Conservation (phyloP, 1,140 invertebrate genomes). For the Popillia japonica region DNA sequence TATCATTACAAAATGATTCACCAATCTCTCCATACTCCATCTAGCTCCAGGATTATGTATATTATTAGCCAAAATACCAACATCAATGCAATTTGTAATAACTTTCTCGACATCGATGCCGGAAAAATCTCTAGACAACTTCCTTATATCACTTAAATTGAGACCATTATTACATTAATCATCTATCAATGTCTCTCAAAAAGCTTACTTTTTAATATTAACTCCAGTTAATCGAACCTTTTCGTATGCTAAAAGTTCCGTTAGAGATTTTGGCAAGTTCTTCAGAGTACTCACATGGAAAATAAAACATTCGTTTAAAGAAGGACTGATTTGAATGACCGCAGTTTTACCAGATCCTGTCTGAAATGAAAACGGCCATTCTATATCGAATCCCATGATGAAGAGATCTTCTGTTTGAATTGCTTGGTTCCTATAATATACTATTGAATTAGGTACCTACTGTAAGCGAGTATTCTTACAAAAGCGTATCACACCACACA, state of each 20-base stretch:
- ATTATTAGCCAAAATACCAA: constrained; percentile 66
- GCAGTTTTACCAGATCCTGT: constrained; percentile 69
- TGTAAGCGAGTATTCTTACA: constrained; percentile 59
- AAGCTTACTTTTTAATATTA: constrained; percentile 70
- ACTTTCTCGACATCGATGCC: constrained; percentile 65
- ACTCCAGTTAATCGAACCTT: constrained; percentile 69
- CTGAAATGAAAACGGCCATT: constrained; percentile 71
- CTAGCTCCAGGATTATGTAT: constrained; percentile 63
- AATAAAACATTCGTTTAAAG: constrained; percentile 63
- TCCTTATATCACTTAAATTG: constrained; percentile 70
- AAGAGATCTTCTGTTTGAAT: constrained; percentile 59
- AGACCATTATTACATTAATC: constrained; percentile 33
- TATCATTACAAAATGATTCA: constrained; percentile 64
- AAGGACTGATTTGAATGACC: constrained; percentile 66
- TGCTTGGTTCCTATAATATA: constrained; percentile 60
- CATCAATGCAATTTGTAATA: constrained; percentile 68
- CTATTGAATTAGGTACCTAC: not conserved
- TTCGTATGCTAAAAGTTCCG: constrained; percentile 65
- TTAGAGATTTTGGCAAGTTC: constrained; percentile 66
- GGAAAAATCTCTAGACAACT: constrained; percentile 69
- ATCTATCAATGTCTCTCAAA: not conserved
- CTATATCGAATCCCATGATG: constrained; percentile 69
- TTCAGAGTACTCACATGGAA: constrained; percentile 66
- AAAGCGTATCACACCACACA: constrained; percentile 63
- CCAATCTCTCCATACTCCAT: constrained; percentile 71